A percentile compares a stretch with the other conserved stretches of the same genome.
Conservation (phyloP, 2,888 invertebrate genomes). For the Meandrusa payeni region DNA sequence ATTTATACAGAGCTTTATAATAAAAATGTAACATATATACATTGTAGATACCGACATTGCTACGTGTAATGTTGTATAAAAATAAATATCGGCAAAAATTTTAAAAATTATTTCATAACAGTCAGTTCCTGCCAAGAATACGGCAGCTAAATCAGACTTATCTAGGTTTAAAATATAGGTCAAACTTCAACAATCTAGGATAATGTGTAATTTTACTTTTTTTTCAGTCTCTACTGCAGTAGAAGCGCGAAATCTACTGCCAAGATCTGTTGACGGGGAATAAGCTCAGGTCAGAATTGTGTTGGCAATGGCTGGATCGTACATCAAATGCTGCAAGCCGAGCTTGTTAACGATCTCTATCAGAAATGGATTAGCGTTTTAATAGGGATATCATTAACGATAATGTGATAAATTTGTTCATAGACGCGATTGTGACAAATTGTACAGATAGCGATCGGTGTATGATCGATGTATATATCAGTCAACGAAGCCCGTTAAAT, state of each 20-base stretch:
- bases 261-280: slow-evolving; percentile 45
- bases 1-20: no score
- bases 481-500: no score
- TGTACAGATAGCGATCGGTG: not conserved
- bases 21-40: no score
- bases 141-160: slow-evolving; percentile 34
- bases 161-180: slow-evolving; percentile 45
- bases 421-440: slow-evolving; percentile 6
- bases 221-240: slow-evolving; percentile 37
- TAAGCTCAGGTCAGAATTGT: slow-evolving; percentile 37
- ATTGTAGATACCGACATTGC: no score
- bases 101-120: slow-evolving; percentile 7
- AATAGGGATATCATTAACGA: slow-evolving; percentile 11
- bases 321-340: slow-evolving; percentile 41
- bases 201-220: slow-evolving; percentile 35
- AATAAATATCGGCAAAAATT: slow-evolving; percentile 9
- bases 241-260: slow-evolving; percentile 41
- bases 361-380: slow-evolving; percentile 30
- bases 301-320: slow-evolving; percentile 47
- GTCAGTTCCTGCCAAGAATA: slow-evolving; percentile 17
- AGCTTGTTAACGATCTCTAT: slow-evolving; percentile 28
- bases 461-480: no score
- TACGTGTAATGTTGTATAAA: not conserved
- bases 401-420: slow-evolving; percentile 8
- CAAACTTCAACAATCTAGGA: slow-evolving; percentile 37